Conservation (phyloP, 2,888 invertebrate genomes). For the Microchrysa polita region DNA sequence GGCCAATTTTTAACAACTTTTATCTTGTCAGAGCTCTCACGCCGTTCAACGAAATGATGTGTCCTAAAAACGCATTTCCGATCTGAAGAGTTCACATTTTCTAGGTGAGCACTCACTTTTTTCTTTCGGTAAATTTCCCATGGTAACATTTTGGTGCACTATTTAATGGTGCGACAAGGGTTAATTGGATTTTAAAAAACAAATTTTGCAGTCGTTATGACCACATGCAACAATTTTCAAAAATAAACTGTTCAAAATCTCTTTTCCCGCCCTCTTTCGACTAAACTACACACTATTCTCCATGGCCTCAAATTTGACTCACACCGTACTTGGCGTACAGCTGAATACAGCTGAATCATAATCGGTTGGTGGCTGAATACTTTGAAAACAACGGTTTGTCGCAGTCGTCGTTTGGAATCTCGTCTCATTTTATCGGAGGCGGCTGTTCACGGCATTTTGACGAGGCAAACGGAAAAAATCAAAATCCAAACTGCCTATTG, state of each 20-base stretch:
- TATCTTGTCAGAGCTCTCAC: neutral
- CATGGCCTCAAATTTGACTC: conserved; percentile 20
- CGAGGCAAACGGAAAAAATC: neutral
- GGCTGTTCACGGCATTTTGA: neutral
- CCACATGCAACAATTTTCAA: too few species aligned
- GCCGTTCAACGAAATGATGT: neutral
- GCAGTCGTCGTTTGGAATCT: conserved; percentile 12
- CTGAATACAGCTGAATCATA: conserved; percentile 4
- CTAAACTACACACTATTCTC: neutral
- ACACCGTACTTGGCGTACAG: neutral
- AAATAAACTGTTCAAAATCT: too few species aligned
- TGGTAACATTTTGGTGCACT: too few species aligned
- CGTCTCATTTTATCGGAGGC: conserved; percentile 34
- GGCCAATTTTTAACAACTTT: too few species aligned
- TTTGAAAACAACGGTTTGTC: conserved; percentile 43
- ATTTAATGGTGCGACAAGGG: too few species aligned
- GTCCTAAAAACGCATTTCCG: neutral
- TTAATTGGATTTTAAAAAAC: too few species aligned
- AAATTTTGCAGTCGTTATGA: too few species aligned
- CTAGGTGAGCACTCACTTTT: too few species aligned
- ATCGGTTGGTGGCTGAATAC: conserved; percentile 20
- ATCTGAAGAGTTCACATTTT: neutral
- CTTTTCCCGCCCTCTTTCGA: too few species aligned
- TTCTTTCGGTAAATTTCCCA: too few species aligned
- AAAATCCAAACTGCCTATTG: neutral